phyloP scores from a whole-genome alignment of 1,140 invertebrate genomes.

The Zaprionus ornatus region DNA sequence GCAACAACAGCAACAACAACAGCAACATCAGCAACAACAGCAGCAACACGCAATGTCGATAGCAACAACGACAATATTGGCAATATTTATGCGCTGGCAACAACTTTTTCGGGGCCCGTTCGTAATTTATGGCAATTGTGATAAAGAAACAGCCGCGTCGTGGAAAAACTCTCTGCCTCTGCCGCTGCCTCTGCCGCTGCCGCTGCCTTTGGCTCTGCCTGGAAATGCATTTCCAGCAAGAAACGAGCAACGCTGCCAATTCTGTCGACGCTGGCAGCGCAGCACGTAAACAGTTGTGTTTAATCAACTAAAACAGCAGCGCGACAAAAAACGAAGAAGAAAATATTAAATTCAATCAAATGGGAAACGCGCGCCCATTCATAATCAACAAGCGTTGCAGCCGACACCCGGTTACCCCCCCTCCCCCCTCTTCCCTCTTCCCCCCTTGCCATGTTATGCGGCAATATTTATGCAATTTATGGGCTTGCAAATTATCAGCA shows the following conservation, averaged over 20 bases:
- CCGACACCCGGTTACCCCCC: not conserved
- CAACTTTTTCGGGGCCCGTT: conserved; percentile 15
- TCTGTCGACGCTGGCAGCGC: not conserved
- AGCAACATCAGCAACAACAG: conserved; percentile 15
- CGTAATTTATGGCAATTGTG: conserved; percentile 65
- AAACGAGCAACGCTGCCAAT: not conserved
- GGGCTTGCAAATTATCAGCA: conserved; percentile 43
- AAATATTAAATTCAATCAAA: conserved; percentile 36
- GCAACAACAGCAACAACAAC: conserved; percentile 15
- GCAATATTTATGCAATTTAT: conserved; percentile 52
- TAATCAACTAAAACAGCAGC: conserved; percentile 69
- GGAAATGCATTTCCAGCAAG: conserved; percentile 61
- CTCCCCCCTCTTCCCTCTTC: not conserved
- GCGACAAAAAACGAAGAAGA: conserved; percentile 17
- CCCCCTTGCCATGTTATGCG: not conserved
- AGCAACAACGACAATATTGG: conserved; percentile 21
- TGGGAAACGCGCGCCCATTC: conserved; percentile 27
- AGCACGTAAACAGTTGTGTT: conserved; percentile 67
- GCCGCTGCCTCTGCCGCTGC: not conserved
- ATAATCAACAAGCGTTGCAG: conserved; percentile 12
- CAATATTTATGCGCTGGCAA: conserved; percentile 41
- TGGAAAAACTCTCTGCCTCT: conserved; percentile 8
- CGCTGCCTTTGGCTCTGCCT: not conserved
- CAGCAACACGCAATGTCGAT: conserved; percentile 16
- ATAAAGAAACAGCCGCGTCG: conserved; percentile 53